Evolutionary conservation across 2,797 vertebrate genomes (phyloP).

Genomic region (Gymnoscopelus braueri): DNA sequence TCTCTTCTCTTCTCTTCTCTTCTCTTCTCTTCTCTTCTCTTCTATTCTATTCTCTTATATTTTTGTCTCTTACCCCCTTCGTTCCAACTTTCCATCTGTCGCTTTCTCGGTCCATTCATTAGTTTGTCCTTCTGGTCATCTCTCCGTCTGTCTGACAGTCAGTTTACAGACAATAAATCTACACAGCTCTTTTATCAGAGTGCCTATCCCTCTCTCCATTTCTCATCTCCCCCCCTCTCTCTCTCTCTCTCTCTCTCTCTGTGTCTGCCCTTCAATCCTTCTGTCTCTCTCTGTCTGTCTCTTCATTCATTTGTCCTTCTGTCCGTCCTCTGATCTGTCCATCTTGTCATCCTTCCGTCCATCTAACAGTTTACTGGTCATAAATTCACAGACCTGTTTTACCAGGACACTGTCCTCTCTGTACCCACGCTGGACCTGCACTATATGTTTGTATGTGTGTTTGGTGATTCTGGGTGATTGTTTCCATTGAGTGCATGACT

Average conservation of each 20-base stretch:
- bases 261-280: neutral
- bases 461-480: neutral
- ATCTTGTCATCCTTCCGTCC: slow-evolving; percentile 60
- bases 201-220: slow-evolving; percentile 22
- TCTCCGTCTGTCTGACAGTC: slow-evolving; percentile 29
- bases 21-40: slow-evolving; percentile 40
- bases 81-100: slow-evolving; percentile 33
- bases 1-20: slow-evolving; percentile 28
- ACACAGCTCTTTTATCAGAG: slow-evolving; percentile 50
- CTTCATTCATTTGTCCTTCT: slow-evolving; percentile 2
- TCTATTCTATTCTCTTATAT: slow-evolving; percentile 22
- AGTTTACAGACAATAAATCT: slow-evolving; percentile 60
- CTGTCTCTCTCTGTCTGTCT: slow-evolving; percentile 3
- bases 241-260: slow-evolving; percentile 46
- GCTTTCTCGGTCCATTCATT: neutral
- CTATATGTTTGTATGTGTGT: slow-evolving; percentile 25
- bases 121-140: slow-evolving; percentile 4
- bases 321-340: slow-evolving; percentile 44
- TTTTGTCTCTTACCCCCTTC: slow-evolving; percentile 58
- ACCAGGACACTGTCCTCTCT: slow-evolving; percentile 42
- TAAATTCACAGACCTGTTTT: slow-evolving; percentile 73
- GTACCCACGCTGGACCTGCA: slow-evolving; percentile 33
- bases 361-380: slow-evolving; percentile 70
- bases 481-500: neutral
- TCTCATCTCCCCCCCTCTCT: slow-evolving; percentile 53